Conservation (phyloP, 2,797 vertebrate genomes). For the Myotis findleyi region DNA sequence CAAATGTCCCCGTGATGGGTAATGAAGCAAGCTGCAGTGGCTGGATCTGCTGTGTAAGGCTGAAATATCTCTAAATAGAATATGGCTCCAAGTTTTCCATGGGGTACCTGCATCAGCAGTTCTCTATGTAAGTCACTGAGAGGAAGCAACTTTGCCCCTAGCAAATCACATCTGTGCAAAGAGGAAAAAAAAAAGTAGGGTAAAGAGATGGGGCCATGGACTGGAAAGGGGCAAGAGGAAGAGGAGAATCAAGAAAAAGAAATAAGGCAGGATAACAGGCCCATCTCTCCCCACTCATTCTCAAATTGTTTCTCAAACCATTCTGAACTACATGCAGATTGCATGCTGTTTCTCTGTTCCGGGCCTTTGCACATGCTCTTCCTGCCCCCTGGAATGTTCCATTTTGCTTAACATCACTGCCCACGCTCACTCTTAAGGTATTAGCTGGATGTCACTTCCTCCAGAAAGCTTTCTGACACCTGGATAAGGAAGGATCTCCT, state of each 20-base stretch:
- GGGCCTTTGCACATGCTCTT: background rate
- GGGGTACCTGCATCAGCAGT: constrained; percentile 74
- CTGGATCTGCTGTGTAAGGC: constrained; percentile 75
- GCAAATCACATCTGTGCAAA: constrained; percentile 57
- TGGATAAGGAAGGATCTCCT: background rate
- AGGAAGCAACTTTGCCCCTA: constrained; percentile 58
- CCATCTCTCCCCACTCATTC: background rate
- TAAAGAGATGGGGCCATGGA: background rate
- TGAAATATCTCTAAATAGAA: constrained; percentile 78
- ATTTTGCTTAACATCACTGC: background rate
- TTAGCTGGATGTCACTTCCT: background rate
- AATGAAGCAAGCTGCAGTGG: background rate
- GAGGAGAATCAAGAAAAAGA: background rate
- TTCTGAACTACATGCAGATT: background rate
- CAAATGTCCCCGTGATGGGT: constrained; percentile 59
- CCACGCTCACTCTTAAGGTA: background rate
- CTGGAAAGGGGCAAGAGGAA: background rate
- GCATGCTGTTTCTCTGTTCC: background rate
- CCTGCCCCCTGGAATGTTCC: background rate
- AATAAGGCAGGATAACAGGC: background rate
- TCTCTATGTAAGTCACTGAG: constrained; percentile 68
- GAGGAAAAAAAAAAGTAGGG: constrained; percentile 35
- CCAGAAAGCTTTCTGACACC: background rate
- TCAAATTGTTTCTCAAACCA: background rate
- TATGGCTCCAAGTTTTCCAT: constrained; percentile 68